phyloP scores from a whole-genome alignment of 2,797 vertebrate genomes.

The Semaprochilodus insignis region DNA sequence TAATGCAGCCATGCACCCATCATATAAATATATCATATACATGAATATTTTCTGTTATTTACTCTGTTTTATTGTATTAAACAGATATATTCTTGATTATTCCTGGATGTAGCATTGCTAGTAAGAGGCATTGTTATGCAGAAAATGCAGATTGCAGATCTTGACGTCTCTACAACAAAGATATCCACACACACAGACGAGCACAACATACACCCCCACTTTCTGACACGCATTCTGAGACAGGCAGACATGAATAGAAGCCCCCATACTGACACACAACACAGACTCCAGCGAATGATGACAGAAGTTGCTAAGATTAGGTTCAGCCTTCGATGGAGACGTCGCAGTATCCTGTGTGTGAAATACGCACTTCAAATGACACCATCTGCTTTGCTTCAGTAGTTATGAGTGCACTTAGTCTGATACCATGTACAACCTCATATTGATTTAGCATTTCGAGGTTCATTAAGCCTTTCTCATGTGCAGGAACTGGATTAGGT shows the following conservation, averaged over 20 bases:
- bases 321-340: constrained; percentile 7
- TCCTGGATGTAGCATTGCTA: background rate
- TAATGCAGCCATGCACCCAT: no score
- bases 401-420: constrained; percentile 28
- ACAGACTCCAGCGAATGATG: background rate
- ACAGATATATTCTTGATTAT: background rate
- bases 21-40: no score
- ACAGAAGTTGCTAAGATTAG: constrained; percentile 44
- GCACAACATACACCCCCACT: constrained; percentile 11
- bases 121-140: background rate
- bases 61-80: no score
- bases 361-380: constrained; percentile 16
- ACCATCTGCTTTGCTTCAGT: constrained; percentile 38
- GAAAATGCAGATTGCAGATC: background rate
- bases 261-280: constrained; percentile 18
- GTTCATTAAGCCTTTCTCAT: constrained; percentile 26
- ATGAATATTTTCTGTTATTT: no score
- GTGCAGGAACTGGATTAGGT: constrained; percentile 29
- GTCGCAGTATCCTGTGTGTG: constrained; percentile 25
- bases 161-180: background rate
- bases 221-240: background rate
- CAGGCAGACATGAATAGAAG: constrained; percentile 14
- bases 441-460: constrained; percentile 44
- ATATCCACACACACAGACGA: background rate
- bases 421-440: constrained; percentile 28